Evolutionary conservation across 1,140 invertebrate genomes (phyloP).

Genomic region (Spodoptera frugiperda): DNA sequence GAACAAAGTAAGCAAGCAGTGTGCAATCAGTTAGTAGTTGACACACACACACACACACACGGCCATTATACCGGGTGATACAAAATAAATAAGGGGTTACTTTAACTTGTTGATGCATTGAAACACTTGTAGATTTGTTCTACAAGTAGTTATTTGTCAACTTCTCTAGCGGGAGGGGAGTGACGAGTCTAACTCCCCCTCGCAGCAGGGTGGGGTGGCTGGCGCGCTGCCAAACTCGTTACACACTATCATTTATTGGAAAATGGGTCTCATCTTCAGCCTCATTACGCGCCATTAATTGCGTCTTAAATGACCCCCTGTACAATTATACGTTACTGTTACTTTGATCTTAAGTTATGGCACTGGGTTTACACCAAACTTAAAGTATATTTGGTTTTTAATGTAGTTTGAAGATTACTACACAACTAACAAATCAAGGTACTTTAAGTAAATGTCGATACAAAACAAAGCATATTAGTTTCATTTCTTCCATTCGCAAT

Average conservation of each 20-base stretch:
- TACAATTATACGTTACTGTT: neutral
- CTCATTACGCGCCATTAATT: neutral
- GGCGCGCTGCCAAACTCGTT: slow-evolving; percentile 17
- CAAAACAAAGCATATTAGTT: no score
- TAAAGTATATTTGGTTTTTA: no score
- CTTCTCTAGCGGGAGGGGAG: neutral
- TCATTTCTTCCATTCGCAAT: no score
- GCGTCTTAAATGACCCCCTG: neutral
- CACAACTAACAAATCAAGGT: no score
- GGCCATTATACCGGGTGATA: slow-evolving; percentile 9
- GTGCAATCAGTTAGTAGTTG: slow-evolving; percentile 2
- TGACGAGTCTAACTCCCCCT: slow-evolving; percentile 8
- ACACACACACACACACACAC: neutral
- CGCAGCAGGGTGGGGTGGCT: neutral
- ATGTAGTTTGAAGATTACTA: neutral
- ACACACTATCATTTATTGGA: slow-evolving; percentile 9
- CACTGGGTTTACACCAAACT: no score
- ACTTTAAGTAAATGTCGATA: neutral
- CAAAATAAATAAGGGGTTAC: neutral
- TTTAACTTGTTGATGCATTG: slow-evolving; percentile 17
- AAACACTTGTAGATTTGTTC: slow-evolving; percentile 26
- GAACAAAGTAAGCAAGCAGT: neutral
- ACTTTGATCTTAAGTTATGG: neutral
- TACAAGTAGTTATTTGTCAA: slow-evolving; percentile 23
- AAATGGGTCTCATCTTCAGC: neutral